A percentile compares a stretch with the other conserved stretches of the same genome.
Conservation (phyloP, 2,113 vertebrate genomes). For the Prietella phreatophila region DNA sequence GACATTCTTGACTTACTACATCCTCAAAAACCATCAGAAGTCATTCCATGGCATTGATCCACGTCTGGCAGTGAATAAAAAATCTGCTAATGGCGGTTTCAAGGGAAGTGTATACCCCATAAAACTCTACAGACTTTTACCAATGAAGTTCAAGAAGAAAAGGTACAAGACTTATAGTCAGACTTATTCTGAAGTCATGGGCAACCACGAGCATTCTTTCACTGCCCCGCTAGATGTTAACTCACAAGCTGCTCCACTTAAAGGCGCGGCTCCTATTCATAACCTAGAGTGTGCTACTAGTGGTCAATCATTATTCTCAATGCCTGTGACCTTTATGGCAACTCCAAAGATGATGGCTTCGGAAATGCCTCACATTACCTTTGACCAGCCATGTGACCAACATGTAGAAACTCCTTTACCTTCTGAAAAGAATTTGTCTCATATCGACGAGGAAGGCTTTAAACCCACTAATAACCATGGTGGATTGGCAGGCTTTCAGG, state of each 20-base stretch:
- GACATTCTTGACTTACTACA: conserved; percentile 98
- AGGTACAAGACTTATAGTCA: conserved; percentile 86
- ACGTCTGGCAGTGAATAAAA: conserved; percentile 85
- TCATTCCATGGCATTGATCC: conserved; percentile 96
- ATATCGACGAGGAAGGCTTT: conserved; percentile 10
- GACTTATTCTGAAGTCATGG: conserved; percentile 76
- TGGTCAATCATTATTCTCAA: conserved; percentile 60
- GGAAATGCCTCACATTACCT: conserved; percentile 70
- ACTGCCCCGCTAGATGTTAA: conserved; percentile 67
- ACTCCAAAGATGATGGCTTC: conserved; percentile 74
- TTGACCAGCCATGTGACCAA: conserved; percentile 65
- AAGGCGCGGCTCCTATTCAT: conserved; percentile 67
- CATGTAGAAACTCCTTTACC: conserved; percentile 52
- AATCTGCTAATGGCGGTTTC: conserved; percentile 85
- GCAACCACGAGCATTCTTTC: conserved; percentile 63
- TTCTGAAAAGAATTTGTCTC: conserved; percentile 52
- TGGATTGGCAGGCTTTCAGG: conserved; percentile 44
- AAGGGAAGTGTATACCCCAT: conserved; percentile 92
- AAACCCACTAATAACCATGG: conserved; percentile 37
- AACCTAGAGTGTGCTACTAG: conserved; percentile 56
- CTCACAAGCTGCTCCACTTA: conserved; percentile 73
- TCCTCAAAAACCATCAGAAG: conserved; percentile 97
- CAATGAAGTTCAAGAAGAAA: conserved; percentile 91
- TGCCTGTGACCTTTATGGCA: conserved; percentile 76
- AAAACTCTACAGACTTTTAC: conserved; percentile 93